Evolutionary conservation across 2,113 vertebrate genomes (phyloP).

Genomic region (Oxyura jamaicensis): DNA sequence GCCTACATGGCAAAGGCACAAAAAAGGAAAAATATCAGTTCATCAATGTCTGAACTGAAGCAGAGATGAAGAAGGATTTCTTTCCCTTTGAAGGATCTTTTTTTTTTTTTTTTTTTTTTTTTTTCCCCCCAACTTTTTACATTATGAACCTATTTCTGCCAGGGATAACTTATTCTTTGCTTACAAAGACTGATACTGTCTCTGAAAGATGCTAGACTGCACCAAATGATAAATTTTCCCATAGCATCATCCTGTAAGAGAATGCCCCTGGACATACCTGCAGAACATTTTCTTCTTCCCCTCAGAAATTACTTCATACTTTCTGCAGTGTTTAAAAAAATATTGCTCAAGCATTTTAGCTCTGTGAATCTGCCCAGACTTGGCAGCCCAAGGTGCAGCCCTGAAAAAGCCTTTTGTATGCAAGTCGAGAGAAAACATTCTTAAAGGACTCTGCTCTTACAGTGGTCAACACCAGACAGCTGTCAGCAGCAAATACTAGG

Average conservation of each 20-base stretch:
- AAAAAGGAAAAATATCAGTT: neutral
- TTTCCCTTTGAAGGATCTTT: neutral
- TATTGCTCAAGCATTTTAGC: neutral
- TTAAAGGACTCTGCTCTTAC: conserved; percentile 19
- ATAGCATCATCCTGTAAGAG: neutral
- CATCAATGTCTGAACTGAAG: neutral
- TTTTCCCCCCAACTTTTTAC: neutral
- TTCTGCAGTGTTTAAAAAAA: neutral
- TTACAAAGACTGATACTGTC: neutral
- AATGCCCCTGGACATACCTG: neutral
- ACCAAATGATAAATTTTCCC: neutral
- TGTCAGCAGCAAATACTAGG: conserved; percentile 44
- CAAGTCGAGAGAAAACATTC: conserved; percentile 16
- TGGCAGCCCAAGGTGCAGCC: neutral
- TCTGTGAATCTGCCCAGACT: neutral
- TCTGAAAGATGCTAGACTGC: neutral
- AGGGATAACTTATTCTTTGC: neutral
- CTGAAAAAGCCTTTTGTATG: conserved; percentile 15
- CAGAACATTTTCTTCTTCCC: neutral
- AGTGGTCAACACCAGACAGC: conserved; percentile 41
- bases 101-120: no score
- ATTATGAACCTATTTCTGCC: neutral
- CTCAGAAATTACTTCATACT: neutral
- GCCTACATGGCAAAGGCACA: neutral
- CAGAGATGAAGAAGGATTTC: neutral